phyloP scores from a whole-genome alignment of 2,888 invertebrate genomes.

The Schrankia costaestrigalis region DNA sequence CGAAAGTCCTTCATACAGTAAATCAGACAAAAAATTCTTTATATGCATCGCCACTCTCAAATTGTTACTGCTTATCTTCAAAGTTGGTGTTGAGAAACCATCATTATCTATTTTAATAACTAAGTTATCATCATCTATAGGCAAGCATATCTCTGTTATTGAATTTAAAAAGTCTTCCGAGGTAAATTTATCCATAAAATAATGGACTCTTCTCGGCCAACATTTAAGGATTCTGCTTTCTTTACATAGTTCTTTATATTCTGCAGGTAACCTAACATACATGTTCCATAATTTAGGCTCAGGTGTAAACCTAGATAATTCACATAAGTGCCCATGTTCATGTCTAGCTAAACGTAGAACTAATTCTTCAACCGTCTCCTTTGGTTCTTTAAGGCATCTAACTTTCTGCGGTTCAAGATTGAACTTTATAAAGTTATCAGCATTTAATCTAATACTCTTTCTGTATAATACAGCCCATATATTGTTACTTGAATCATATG shows the following conservation, averaged over 20 bases:
- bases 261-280: constrained; percentile 51
- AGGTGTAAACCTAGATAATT: constrained; percentile 33
- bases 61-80: constrained; percentile 49
- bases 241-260: constrained; percentile 41
- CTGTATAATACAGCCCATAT: constrained; percentile 53
- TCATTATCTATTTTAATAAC: constrained; percentile 47
- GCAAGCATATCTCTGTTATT: constrained; percentile 37
- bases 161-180: constrained; percentile 51
- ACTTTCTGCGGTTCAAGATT: constrained; percentile 18
- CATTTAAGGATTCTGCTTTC: constrained; percentile 27
- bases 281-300: constrained; percentile 31
- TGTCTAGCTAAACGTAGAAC: constrained; percentile 34
- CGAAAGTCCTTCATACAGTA: constrained; percentile 42
- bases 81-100: constrained; percentile 42
- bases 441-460: constrained; percentile 40
- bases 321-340: constrained; percentile 42
- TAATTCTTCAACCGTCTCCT: constrained; percentile 35
- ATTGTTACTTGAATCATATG: constrained; percentile 43
- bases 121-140: constrained; percentile 43
- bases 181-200: constrained; percentile 39
- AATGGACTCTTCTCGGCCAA: constrained; percentile 33
- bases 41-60: constrained; percentile 42
- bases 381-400: constrained; percentile 32
- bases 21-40: constrained; percentile 52
- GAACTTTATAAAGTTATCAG: constrained; percentile 58